A percentile compares a stretch with the other conserved stretches of the same genome.
Conservation (phyloP, 2,888 invertebrate genomes). For the Stomorhina lunata region DNA sequence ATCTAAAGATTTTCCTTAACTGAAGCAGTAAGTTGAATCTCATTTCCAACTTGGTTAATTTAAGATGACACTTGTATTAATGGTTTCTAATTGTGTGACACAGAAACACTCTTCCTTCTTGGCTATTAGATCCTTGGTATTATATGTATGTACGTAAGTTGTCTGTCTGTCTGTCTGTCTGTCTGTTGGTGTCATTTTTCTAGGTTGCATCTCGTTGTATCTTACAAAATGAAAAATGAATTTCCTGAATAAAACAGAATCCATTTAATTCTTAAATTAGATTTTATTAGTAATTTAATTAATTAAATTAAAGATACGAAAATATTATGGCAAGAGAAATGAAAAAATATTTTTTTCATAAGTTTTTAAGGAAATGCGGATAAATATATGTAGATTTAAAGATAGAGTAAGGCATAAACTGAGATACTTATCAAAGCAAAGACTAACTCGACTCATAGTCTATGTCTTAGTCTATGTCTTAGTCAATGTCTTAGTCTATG, state of each 20-base stretch:
- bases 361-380: no score
- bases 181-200: background rate
- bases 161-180: background rate
- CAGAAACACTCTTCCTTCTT: constrained; percentile 5
- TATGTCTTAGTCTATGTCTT: no score
- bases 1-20: constrained; percentile 33
- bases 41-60: constrained; percentile 60
- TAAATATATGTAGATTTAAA: no score
- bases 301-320: constrained; percentile 16
- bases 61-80: constrained; percentile 66
- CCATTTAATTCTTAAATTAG: constrained; percentile 48
- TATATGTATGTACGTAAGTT: background rate
- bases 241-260: constrained; percentile 23
- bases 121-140: no score
- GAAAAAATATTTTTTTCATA: background rate
- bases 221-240: background rate
- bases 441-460: no score
- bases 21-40: constrained; percentile 47
- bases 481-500: no score
- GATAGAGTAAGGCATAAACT: no score
- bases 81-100: constrained; percentile 60
- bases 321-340: background rate
- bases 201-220: background rate
- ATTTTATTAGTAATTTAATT: constrained; percentile 51
- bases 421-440: no score